Conservation (phyloP, 2,113 vertebrate species). For the Nothocercus nigrocapillus region DNA sequence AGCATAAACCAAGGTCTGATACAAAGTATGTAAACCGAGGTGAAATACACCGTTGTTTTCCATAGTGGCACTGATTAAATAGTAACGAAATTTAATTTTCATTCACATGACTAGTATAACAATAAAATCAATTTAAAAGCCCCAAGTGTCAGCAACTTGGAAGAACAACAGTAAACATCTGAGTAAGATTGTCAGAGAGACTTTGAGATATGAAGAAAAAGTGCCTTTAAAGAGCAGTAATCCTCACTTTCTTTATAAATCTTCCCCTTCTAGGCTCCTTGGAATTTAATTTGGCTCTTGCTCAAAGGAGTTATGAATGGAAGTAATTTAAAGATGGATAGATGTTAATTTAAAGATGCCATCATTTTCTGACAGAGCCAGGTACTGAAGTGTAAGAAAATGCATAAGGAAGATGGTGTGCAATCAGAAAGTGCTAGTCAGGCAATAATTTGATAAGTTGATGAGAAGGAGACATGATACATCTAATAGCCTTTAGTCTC, state of each 20-base stretch:
- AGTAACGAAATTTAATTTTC: constrained; percentile 26
- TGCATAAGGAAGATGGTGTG: not conserved
- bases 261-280: constrained; percentile 46
- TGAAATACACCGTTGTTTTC: not conserved
- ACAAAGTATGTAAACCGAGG: not conserved
- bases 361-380: not conserved
- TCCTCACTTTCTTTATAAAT: constrained; percentile 34
- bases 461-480: constrained; percentile 22
- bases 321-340: constrained; percentile 65
- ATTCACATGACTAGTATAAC: constrained; percentile 31
- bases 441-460: constrained; percentile 44
- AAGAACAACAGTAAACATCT: constrained; percentile 59
- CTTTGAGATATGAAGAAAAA: constrained; percentile 37
- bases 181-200: constrained; percentile 27
- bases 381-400: constrained; percentile 58
- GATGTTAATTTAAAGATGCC: constrained; percentile 62
- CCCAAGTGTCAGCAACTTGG: constrained; percentile 58
- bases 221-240: constrained; percentile 41
- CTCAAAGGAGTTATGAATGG: constrained; percentile 61
- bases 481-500: constrained; percentile 19
- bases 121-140: constrained; percentile 55
- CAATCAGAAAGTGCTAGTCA: constrained; percentile 52
- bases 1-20: not conserved
- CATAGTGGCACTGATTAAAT: not conserved
- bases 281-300: constrained; percentile 58